These are phyloP conservation scores for Psilopsiagon aurifrons DNA, from an alignment of 2,113 vertebrate genomes.

Conservation along the genomic window DNA sequence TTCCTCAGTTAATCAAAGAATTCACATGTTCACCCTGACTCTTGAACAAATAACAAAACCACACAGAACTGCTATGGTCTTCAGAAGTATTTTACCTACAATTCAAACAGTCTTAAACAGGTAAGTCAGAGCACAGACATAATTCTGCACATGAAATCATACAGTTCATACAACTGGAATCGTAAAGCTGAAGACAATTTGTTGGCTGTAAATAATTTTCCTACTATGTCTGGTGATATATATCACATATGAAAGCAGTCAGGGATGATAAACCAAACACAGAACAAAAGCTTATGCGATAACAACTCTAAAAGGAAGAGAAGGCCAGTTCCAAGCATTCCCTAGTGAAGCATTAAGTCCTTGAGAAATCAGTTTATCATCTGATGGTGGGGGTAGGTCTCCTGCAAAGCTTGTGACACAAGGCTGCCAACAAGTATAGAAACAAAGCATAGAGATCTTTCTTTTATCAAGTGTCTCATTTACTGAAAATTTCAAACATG, in stretches of 20 bases:
- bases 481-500: background rate
- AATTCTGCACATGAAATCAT: background rate
- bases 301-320: background rate
- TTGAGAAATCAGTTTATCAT: background rate
- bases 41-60: background rate
- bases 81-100: background rate
- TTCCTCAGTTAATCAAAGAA: background rate
- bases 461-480: background rate
- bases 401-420: background rate
- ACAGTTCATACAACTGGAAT: background rate
- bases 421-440: background rate
- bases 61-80: background rate
- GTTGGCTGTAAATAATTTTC: background rate
- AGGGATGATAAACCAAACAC: background rate
- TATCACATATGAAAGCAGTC: background rate
- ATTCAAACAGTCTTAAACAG: background rate
- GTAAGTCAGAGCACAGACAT: background rate
- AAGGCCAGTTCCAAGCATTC: background rate
- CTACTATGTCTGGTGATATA: background rate
- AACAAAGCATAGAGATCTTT: background rate
- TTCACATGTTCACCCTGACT: background rate
- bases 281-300: background rate
- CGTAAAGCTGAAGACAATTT: background rate
- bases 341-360: background rate
- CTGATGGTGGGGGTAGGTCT: background rate